These are phyloP conservation scores for Epirrhoe alternata DNA, from an alignment of 2,888 invertebrate genomes.

Conservation along the genomic window DNA sequence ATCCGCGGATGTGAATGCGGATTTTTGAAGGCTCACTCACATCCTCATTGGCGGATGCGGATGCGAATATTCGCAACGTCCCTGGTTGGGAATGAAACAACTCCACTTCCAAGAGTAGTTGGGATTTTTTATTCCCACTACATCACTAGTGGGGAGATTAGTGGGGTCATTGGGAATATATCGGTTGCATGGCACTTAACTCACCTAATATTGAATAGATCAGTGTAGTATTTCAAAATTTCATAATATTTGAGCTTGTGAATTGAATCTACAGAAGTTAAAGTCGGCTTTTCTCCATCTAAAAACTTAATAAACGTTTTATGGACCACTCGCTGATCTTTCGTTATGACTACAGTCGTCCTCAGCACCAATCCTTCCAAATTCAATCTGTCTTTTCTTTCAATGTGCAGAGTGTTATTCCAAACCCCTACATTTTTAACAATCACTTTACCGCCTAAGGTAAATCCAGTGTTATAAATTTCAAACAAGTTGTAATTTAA, in stretches of 20 bases:
- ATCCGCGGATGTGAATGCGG: too few relatives aligned
- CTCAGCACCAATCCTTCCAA: constrained; percentile 84
- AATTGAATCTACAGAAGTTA: constrained; percentile 85
- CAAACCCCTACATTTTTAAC: constrained; percentile 79
- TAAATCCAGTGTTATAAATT: constrained; percentile 83
- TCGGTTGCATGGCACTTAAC: constrained; percentile 38
- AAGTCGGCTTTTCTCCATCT: constrained; percentile 72
- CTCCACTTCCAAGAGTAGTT: too few relatives aligned
- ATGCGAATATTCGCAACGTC: too few relatives aligned
- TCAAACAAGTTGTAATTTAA: constrained; percentile 67
- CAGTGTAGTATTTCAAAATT: constrained; percentile 82
- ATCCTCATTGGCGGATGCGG: too few relatives aligned
- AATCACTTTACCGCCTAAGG: constrained; percentile 79
- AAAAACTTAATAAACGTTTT: constrained; percentile 79
- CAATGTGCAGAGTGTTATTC: constrained; percentile 63
- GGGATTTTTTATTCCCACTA: too few relatives aligned
- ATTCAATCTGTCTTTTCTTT: constrained; percentile 72
- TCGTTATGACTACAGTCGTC: constrained; percentile 78
- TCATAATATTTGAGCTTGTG: constrained; percentile 87
- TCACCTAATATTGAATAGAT: constrained; percentile 89
- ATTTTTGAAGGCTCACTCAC: too few relatives aligned
- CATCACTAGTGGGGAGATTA: too few relatives aligned
- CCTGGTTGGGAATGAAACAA: too few relatives aligned
- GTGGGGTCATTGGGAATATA: too few relatives aligned
- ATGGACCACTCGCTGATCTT: constrained; percentile 61